Conservation (phyloP, 2,888 invertebrate genomes). For the Papilio gigon region DNA sequence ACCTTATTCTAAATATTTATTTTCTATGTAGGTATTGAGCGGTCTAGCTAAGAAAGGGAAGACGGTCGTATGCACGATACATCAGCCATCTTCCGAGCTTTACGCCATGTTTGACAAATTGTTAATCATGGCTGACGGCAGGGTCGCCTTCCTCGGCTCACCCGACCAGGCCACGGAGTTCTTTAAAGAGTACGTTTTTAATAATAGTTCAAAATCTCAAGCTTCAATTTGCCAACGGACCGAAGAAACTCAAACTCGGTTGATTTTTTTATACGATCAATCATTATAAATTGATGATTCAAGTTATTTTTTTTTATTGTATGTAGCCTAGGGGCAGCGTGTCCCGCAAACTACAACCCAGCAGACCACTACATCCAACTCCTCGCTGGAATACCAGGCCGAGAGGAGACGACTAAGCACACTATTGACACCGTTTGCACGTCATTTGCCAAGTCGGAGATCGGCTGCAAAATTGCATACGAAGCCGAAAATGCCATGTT, state of each 20-base stretch:
- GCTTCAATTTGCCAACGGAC: too few relatives aligned
- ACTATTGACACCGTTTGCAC: conserved; percentile 91
- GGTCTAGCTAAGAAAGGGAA: conserved; percentile 90
- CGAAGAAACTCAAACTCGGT: too few relatives aligned
- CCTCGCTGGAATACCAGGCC: conserved; percentile 91
- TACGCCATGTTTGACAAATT: conserved; percentile 95
- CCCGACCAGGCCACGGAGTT: conserved; percentile 89
- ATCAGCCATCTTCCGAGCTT: conserved; percentile 96
- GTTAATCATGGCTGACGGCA: conserved; percentile 94
- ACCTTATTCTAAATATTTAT: too few relatives aligned
- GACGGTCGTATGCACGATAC: conserved; percentile 95
- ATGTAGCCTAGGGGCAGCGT: conserved; percentile 88
- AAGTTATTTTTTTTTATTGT: background rate
- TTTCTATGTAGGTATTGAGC: conserved; percentile 82
- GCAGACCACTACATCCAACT: conserved; percentile 97
- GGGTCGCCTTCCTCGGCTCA: conserved; percentile 93
- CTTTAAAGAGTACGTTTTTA: conserved; percentile 87
- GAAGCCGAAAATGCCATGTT: conserved; percentile 81
- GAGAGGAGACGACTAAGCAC: conserved; percentile 90
- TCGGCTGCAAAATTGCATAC: conserved; percentile 83
- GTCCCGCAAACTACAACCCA: conserved; percentile 95
- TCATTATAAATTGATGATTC: too few relatives aligned
- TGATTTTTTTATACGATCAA: too few relatives aligned
- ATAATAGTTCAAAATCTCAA: background rate
- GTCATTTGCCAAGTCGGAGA: conserved; percentile 85